Evolutionary conservation across 2,113 vertebrate genomes (phyloP).

Genomic region (Nettapus auritus): DNA sequence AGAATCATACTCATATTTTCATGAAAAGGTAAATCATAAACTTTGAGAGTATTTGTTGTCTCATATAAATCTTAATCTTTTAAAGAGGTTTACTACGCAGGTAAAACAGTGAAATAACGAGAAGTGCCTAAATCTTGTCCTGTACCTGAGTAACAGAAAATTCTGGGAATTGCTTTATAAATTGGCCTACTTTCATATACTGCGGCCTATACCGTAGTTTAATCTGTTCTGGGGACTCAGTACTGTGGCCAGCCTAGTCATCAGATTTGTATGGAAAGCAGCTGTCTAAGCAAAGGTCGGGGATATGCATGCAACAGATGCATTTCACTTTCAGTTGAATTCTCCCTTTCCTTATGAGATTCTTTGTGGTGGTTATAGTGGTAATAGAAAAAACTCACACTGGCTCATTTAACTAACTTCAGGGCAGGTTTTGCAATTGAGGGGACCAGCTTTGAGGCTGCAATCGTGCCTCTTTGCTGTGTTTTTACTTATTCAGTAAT

Average conservation of each 20-base stretch:
- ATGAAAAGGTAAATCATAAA: not conserved
- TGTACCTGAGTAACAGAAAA: not conserved
- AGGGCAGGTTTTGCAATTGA: not conserved
- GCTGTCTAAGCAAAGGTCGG: not conserved
- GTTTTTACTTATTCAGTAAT: not conserved
- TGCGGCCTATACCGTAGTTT: not conserved
- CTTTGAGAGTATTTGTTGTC: not conserved
- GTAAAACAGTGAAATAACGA: not conserved
- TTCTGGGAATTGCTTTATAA: not conserved
- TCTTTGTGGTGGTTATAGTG: not conserved
- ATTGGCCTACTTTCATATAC: not conserved
- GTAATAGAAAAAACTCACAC: no score
- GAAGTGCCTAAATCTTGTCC: not conserved
- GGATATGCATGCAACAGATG: not conserved
- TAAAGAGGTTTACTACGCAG: not conserved
- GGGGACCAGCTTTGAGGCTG: not conserved
- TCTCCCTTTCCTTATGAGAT: not conserved
- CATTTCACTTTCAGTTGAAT: not conserved
- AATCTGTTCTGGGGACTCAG: not conserved
- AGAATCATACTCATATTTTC: not conserved
- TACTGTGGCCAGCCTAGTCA: not conserved
- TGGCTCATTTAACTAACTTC: not conserved
- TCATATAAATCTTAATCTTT: not conserved
- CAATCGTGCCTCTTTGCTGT: not conserved
- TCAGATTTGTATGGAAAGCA: not conserved